Evolutionary conservation across 1,140 invertebrate species (phyloP).

Genomic region (Limonius californicus): DNA sequence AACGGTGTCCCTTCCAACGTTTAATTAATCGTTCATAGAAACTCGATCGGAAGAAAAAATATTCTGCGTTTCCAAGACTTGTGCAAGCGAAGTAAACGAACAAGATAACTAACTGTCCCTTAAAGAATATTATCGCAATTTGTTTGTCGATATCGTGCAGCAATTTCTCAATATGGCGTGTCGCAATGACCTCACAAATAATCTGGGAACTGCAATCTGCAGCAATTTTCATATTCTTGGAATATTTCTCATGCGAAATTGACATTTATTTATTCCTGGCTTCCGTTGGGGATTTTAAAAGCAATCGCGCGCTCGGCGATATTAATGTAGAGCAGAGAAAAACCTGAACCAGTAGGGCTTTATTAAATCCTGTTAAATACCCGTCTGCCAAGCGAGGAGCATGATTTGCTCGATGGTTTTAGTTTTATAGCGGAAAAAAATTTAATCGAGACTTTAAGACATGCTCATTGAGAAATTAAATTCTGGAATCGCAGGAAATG

Average conservation of each 20-base stretch:
- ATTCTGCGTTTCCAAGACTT: no score
- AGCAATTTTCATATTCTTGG: background rate
- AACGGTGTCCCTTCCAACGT: no score
- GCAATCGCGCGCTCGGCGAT: no score
- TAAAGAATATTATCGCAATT: background rate
- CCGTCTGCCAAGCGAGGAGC: no score
- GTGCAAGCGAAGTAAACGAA: background rate
- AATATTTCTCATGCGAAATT: background rate
- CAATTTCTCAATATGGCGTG: slow-evolving; percentile 1
- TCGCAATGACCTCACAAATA: slow-evolving; percentile 1
- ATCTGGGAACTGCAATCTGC: slow-evolving; percentile 1
- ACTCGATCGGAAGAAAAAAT: background rate
- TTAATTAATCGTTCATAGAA: no score
- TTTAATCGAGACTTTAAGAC: background rate
- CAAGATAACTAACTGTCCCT: background rate
- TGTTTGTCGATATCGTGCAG: background rate
- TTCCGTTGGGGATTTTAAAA: background rate
- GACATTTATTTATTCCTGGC: background rate
- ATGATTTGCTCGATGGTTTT: no score
- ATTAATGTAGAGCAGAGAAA: background rate
- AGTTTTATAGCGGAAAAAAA: no score
- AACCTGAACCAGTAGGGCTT: background rate
- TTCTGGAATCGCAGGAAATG: background rate
- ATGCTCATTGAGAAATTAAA: background rate
- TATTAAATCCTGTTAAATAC: no score